Evolutionary conservation across 2,888 invertebrate genomes (phyloP).

Genomic region (Chrysolina americana): DNA sequence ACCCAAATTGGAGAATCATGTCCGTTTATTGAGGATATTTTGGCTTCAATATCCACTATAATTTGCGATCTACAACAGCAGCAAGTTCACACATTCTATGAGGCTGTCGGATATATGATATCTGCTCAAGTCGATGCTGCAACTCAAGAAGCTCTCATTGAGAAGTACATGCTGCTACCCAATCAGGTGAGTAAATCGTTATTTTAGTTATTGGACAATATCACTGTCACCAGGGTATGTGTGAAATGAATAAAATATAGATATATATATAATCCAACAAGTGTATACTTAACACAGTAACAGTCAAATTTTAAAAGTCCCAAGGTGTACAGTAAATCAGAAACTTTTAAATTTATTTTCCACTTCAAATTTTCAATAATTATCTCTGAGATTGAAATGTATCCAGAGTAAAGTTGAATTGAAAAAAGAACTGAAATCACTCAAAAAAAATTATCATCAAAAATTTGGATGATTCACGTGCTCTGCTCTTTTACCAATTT

Average conservation of each 20-base stretch:
- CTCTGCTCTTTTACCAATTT: too few relatives aligned
- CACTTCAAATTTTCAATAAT: too few relatives aligned
- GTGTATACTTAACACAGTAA: too few relatives aligned
- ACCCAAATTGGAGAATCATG: conserved; percentile 95
- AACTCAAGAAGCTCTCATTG: conserved; percentile 94
- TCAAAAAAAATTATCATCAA: too few relatives aligned
- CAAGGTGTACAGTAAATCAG: too few relatives aligned
- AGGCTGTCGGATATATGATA: conserved; percentile 99
- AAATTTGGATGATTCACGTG: too few relatives aligned
- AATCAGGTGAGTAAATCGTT: conserved; percentile 80
- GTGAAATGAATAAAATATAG: neutral
- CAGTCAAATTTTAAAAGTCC: too few relatives aligned
- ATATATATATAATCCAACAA: too few relatives aligned
- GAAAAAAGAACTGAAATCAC: too few relatives aligned
- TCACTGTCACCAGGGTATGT: neutral
- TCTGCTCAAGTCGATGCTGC: conserved; percentile 93
- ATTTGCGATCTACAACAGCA: conserved; percentile 99
- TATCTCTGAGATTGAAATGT: too few relatives aligned
- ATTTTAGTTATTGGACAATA: neutral
- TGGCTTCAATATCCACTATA: conserved; percentile 95
- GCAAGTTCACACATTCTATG: conserved; percentile 99
- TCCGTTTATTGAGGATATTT: conserved; percentile 99
- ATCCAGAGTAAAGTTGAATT: too few relatives aligned
- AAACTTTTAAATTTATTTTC: too few relatives aligned
- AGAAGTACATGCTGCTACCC: conserved; percentile 97